Conservation (phyloP, 2,888 invertebrate genomes). For the Ectemnius lituratus region DNA sequence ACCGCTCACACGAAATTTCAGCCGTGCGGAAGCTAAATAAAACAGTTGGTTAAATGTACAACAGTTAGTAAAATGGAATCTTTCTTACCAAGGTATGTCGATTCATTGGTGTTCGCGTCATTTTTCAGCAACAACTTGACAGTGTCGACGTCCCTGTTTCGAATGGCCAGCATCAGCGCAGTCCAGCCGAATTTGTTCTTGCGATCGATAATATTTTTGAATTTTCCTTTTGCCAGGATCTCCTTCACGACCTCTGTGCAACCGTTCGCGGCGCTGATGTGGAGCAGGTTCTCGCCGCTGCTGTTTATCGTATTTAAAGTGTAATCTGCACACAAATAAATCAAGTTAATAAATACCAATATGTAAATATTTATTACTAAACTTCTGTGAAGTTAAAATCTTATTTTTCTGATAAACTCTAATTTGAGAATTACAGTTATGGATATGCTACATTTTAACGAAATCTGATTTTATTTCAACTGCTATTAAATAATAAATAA, state of each 20-base stretch:
- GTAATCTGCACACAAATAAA: constrained; percentile 56
- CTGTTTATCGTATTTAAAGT: constrained; percentile 68
- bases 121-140: constrained; percentile 66
- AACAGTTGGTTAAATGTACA: not conserved
- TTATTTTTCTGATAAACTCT: constrained; percentile 7
- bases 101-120: constrained; percentile 62
- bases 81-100: constrained; percentile 67
- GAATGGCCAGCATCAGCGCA: constrained; percentile 73
- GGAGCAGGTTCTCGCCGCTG: constrained; percentile 71
- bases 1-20: no score
- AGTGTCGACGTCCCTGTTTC: constrained; percentile 66
- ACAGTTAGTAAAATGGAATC: not conserved
- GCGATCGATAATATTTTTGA: constrained; percentile 52
- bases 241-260: constrained; percentile 61
- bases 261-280: constrained; percentile 69
- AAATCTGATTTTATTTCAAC: no score
- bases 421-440: not conserved
- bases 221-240: constrained; percentile 61
- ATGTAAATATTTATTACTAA: no score
- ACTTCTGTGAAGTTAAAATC: not conserved
- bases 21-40: no score
- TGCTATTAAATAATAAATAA: no score
- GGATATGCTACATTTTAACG: no score
- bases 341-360: no score
- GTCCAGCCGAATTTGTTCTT: constrained; percentile 75